phyloP scores from a whole-genome alignment of 2,797 vertebrate species.

The Trichosurus vulpecula region DNA sequence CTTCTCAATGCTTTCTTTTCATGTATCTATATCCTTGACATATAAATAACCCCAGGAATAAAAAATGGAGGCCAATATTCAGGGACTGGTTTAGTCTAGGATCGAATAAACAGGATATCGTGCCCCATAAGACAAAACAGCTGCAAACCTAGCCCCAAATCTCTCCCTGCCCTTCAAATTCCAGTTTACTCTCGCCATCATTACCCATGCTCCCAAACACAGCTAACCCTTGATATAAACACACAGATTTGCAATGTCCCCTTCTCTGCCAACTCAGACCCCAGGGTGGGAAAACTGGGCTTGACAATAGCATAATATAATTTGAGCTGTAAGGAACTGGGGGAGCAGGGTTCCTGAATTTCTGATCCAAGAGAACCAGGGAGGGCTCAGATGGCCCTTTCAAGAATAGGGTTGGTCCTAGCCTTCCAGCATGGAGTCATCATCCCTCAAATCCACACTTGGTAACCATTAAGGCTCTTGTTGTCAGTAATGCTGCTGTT shows the following conservation, averaged over 20 bases:
- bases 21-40: constrained; percentile 79
- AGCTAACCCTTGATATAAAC: not conserved
- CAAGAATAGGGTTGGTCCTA: not conserved
- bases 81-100: not conserved
- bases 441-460: not conserved
- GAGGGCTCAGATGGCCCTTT: not conserved
- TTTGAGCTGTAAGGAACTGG: not conserved
- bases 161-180: not conserved
- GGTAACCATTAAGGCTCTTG: not conserved
- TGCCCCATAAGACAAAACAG: not conserved
- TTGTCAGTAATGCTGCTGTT: not conserved
- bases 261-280: not conserved
- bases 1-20: constrained; percentile 67
- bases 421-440: not conserved
- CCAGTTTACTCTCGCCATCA: not conserved
- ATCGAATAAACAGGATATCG: not conserved
- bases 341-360: not conserved
- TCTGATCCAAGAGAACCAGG: not conserved
- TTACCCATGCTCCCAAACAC: not conserved
- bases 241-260: not conserved
- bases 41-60: not conserved
- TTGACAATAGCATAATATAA: not conserved
- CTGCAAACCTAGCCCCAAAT: not conserved
- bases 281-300: not conserved
- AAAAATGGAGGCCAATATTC: not conserved